A percentile compares a stretch with the other conserved stretches of the same genome.
Evolutionary conservation across 2,888 invertebrate species (phyloP).

Genomic region (Epistrophe grossulariae): DNA sequence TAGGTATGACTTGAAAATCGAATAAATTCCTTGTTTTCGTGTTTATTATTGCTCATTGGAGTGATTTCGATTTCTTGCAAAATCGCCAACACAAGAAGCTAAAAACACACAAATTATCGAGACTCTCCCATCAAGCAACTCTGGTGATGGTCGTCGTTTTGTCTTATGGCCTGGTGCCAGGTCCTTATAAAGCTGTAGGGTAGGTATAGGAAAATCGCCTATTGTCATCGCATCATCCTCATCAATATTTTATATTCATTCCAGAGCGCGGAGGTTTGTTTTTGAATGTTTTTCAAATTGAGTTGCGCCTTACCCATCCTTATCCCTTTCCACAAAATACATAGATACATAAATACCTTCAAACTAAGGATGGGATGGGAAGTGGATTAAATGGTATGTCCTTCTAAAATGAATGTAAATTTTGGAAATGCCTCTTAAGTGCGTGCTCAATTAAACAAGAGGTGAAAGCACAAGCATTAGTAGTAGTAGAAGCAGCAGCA

Average conservation of each 20-base stretch:
- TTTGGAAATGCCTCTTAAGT: conserved; percentile 71
- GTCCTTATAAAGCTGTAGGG: background rate
- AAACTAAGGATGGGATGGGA: background rate
- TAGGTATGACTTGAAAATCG: conserved; percentile 53
- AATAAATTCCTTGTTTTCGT: conserved; percentile 65
- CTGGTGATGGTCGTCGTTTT: too few relatives aligned
- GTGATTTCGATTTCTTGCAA: conserved; percentile 37
- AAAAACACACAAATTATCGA: conserved; percentile 60
- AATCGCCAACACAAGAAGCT: conserved; percentile 18
- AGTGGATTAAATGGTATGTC: background rate
- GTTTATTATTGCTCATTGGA: conserved; percentile 65
- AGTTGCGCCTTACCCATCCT: background rate
- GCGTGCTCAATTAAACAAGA: conserved; percentile 73
- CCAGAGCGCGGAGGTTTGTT: conserved; percentile 19
- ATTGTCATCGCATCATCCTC: conserved; percentile 54
- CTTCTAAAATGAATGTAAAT: conserved; percentile 59
- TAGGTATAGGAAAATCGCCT: conserved; percentile 35
- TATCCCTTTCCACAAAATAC: background rate
- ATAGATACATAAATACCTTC: background rate
- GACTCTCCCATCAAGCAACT: background rate
- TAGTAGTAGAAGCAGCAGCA: background rate
- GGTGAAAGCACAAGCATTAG: conserved; percentile 60
- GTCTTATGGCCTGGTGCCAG: background rate
- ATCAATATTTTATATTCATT: conserved; percentile 74
- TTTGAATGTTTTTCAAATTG: conserved; percentile 28